Evolutionary conservation across 1,140 invertebrate genomes (phyloP).

Genomic region (Tetragonula clypearis): DNA sequence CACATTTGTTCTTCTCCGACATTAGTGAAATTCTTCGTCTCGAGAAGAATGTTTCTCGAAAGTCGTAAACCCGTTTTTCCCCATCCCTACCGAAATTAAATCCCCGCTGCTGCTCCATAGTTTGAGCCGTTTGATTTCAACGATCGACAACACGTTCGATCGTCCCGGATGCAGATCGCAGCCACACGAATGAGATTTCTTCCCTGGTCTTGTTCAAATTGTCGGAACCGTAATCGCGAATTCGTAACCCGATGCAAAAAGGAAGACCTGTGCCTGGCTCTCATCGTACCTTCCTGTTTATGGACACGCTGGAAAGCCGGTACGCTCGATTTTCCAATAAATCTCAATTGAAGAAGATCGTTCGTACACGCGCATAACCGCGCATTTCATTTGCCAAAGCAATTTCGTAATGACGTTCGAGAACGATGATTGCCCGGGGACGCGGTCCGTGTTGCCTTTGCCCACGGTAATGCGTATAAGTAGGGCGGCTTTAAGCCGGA

Average conservation of each 20-base stretch:
- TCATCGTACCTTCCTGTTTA: conserved; percentile 18
- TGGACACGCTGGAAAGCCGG: conserved; percentile 34
- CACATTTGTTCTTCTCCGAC: neutral
- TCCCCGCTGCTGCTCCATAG: neutral
- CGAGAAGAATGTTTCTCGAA: neutral
- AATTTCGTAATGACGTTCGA: conserved; percentile 78
- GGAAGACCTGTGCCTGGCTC: neutral
- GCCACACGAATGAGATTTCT: neutral
- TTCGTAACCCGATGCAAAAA: conserved; percentile 46
- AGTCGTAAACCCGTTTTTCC: neutral
- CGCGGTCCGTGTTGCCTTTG: conserved; percentile 54
- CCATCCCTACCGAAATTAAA: neutral
- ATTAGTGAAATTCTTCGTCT: neutral
- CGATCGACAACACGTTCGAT: neutral
- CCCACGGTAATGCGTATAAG: conserved; percentile 76
- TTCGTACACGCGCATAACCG: conserved; percentile 52
- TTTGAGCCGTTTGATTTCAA: neutral
- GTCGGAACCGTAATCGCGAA: conserved; percentile 4
- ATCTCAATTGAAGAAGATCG: conserved; percentile 67
- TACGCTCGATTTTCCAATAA: conserved; percentile 71
- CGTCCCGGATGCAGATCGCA: neutral
- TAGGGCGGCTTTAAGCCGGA: conserved; percentile 75
- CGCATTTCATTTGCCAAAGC: conserved; percentile 77
- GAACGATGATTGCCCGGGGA: conserved; percentile 74
- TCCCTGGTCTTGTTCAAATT: conserved; percentile 4